phyloP scores from a whole-genome alignment of 2,113 vertebrate genomes.

The Xenus cinereus region DNA sequence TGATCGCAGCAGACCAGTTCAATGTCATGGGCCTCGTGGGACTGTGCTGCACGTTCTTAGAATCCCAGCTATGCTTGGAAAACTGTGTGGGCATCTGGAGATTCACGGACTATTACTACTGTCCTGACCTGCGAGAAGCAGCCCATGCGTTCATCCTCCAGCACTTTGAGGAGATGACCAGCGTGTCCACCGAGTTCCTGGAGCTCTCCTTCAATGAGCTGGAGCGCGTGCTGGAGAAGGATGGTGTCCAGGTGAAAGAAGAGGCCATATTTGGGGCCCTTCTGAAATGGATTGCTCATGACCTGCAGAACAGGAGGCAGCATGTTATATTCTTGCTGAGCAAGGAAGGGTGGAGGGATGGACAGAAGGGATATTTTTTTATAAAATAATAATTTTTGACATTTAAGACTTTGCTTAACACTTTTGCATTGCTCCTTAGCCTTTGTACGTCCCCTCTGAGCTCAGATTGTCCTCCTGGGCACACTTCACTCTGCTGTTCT shows the following conservation, averaged over 20 bases:
- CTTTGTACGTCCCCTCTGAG: too few relatives aligned
- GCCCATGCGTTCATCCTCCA: slow-evolving; percentile 78
- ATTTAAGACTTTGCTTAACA: neutral
- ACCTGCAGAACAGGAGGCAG: slow-evolving; percentile 66
- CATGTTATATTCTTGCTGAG: slow-evolving; percentile 73
- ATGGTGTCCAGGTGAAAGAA: slow-evolving; percentile 80
- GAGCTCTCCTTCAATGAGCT: slow-evolving; percentile 77
- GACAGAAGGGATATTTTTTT: neutral
- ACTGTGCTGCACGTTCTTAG: slow-evolving; percentile 78
- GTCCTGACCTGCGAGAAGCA: slow-evolving; percentile 60
- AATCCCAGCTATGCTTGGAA: slow-evolving; percentile 69
- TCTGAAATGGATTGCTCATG: slow-evolving; percentile 77
- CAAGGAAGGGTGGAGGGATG: slow-evolving; percentile 51
- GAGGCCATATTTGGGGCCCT: slow-evolving; percentile 77
- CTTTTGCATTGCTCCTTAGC: too few relatives aligned
- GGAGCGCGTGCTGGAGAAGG: slow-evolving; percentile 74
- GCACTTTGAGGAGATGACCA: slow-evolving; percentile 81
- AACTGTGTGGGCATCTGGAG: slow-evolving; percentile 83
- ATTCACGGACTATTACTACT: slow-evolving; percentile 73
- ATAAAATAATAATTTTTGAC: neutral
- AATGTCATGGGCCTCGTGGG: slow-evolving; percentile 71
- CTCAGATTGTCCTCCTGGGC: too few relatives aligned
- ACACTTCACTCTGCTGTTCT: too few relatives aligned
- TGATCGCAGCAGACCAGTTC: slow-evolving; percentile 78
- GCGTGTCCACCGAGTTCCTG: slow-evolving; percentile 73